phyloP scores from a whole-genome alignment of 2,888 invertebrate species.

The Selenia dentaria region DNA sequence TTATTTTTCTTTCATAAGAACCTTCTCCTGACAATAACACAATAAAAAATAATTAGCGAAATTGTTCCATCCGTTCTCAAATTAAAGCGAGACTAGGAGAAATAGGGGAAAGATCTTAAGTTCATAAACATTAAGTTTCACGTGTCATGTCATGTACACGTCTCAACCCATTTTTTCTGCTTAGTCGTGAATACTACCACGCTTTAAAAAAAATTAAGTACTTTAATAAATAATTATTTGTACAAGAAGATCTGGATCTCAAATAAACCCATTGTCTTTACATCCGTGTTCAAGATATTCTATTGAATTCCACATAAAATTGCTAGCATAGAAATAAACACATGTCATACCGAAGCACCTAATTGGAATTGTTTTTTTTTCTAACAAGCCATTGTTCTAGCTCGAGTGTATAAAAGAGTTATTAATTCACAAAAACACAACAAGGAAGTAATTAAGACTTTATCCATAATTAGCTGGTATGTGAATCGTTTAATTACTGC shows the following conservation, averaged over 20 bases:
- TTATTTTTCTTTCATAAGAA: no score
- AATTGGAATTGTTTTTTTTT: conserved; percentile 49
- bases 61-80: no score
- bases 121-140: no score
- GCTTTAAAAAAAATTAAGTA: no score
- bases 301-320: conserved; percentile 26
- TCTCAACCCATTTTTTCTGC: no score
- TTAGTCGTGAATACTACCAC: no score
- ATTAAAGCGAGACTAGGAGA: no score
- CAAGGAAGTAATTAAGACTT: conserved; percentile 50
- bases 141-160: no score
- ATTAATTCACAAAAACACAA: conserved; percentile 48
- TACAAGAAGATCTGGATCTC: conserved; percentile 20
- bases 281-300: conserved; percentile 27
- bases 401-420: conserved; percentile 35
- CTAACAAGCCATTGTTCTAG: conserved; percentile 60
- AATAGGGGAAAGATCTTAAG: no score
- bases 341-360: conserved; percentile 23
- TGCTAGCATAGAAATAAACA: conserved; percentile 23
- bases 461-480: conserved; percentile 35
- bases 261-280: conserved; percentile 25
- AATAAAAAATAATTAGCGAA: no score
- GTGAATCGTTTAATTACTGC: conserved; percentile 27
- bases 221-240: no score
- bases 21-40: no score